These are phyloP conservation scores for Neostethus bicornis DNA, from an alignment of 2,797 vertebrate species.

Conservation along the genomic window DNA sequence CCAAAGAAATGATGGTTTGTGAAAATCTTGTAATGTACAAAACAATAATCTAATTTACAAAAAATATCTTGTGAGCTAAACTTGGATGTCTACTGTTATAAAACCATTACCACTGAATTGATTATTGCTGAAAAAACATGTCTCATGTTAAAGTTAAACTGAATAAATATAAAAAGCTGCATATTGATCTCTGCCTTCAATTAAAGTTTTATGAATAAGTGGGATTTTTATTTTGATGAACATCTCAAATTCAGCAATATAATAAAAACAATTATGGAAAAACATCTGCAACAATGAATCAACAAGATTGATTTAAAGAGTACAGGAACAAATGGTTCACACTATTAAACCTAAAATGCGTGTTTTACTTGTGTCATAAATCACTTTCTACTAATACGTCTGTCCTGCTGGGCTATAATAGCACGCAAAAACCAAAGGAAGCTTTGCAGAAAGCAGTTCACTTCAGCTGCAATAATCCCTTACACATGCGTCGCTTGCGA, in stretches of 20 bases:
- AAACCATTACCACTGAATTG: background rate
- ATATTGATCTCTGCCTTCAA: background rate
- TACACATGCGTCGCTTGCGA: conserved; percentile 5
- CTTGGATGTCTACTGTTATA: background rate
- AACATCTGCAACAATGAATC: no score
- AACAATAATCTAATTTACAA: background rate
- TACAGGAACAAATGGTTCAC: conserved; percentile 21
- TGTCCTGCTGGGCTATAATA: background rate
- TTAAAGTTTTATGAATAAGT: background rate
- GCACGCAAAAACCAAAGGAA: conserved; percentile 1
- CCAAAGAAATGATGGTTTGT: background rate
- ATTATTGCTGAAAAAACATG: background rate
- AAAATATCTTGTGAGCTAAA: background rate
- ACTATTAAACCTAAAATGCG: conserved; percentile 9
- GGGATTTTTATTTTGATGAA: conserved; percentile 2
- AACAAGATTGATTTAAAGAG: conserved; percentile 11
- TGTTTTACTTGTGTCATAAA: conserved; percentile 13
- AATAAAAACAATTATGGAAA: no score
- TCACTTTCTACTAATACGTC: background rate
- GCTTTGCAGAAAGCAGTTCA: conserved; percentile 1
- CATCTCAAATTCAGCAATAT: no score
- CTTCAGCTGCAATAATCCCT: conserved; percentile 2
- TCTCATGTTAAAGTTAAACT: background rate
- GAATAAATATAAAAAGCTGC: background rate
- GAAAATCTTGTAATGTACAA: background rate